Conservation (phyloP, 1,140 invertebrate genomes). For the Nomia melanderi region DNA sequence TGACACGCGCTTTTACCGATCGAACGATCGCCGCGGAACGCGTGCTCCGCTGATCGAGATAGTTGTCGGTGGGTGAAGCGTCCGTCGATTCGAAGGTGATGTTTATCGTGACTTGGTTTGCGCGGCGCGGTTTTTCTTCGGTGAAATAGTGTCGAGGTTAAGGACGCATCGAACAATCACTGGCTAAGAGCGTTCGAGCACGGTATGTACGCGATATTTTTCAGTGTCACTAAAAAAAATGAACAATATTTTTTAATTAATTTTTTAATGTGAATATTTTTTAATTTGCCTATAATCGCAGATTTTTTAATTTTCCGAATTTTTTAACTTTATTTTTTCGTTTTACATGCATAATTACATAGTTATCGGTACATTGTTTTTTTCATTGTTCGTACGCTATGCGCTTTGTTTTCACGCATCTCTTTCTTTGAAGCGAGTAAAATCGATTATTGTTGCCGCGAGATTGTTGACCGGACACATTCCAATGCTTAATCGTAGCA, state of each 20-base stretch:
- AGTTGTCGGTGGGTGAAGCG: neutral
- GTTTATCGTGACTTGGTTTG: constrained; percentile 11
- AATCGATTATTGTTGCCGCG: too few relatives aligned
- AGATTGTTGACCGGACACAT: too few relatives aligned
- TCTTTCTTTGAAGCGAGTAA: too few relatives aligned
- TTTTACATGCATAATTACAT: too few relatives aligned
- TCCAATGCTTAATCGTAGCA: too few relatives aligned
- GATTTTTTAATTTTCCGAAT: too few relatives aligned
- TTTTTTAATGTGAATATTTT: neutral
- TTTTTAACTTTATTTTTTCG: too few relatives aligned
- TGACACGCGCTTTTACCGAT: neutral
- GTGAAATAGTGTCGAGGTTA: constrained; percentile 49
- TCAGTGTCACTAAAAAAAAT: neutral
- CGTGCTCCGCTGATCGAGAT: neutral
- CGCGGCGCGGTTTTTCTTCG: neutral
- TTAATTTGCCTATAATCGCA: too few relatives aligned
- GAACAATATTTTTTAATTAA: neutral
- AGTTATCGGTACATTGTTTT: too few relatives aligned
- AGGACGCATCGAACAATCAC: constrained; percentile 44
- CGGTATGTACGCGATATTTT: constrained; percentile 48
- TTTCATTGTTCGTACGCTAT: too few relatives aligned
- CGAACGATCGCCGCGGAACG: neutral
- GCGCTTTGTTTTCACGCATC: too few relatives aligned
- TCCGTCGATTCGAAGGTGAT: neutral
- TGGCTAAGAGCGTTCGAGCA: constrained; percentile 30